These are phyloP conservation scores for Drosophila ananassae DNA, from an alignment of 1,140 invertebrate genomes.

Conservation along the genomic window DNA sequence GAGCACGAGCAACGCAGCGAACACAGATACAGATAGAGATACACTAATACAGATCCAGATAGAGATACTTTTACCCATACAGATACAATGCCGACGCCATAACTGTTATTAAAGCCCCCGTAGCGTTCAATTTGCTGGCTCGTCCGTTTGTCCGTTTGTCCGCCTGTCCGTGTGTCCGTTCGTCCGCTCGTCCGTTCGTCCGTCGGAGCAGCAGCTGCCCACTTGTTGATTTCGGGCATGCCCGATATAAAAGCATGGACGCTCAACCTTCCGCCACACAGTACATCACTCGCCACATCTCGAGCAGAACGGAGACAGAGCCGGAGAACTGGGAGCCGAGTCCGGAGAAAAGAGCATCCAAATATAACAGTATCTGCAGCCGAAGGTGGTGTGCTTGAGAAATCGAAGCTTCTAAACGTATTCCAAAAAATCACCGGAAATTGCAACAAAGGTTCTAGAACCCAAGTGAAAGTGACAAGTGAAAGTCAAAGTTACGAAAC, in stretches of 20 bases:
- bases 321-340: neutral
- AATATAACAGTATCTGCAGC: neutral
- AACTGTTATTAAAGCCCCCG: constrained; percentile 69
- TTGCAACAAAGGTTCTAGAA: constrained; percentile 35
- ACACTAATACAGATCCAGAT: constrained; percentile 33
- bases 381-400: constrained; percentile 22
- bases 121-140: constrained; percentile 57
- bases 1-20: constrained; percentile 22
- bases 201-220: constrained; percentile 31
- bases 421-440: constrained; percentile 1
- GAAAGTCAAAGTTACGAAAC: constrained; percentile 10
- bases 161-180: constrained; percentile 12
- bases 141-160: constrained; percentile 33
- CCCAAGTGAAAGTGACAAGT: constrained; percentile 39
- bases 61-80: constrained; percentile 10
- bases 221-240: constrained; percentile 74
- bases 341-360: neutral
- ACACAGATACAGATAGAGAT: constrained; percentile 16
- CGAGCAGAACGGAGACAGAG: constrained; percentile 36
- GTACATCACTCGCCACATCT: constrained; percentile 72
- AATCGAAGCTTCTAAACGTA: constrained; percentile 5
- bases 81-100: constrained; percentile 46
- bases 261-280: constrained; percentile 75
- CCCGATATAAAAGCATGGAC: constrained; percentile 73
- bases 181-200: constrained; percentile 7